phyloP scores from a whole-genome alignment of 2,113 vertebrate genomes.

The Falco punctatus region DNA sequence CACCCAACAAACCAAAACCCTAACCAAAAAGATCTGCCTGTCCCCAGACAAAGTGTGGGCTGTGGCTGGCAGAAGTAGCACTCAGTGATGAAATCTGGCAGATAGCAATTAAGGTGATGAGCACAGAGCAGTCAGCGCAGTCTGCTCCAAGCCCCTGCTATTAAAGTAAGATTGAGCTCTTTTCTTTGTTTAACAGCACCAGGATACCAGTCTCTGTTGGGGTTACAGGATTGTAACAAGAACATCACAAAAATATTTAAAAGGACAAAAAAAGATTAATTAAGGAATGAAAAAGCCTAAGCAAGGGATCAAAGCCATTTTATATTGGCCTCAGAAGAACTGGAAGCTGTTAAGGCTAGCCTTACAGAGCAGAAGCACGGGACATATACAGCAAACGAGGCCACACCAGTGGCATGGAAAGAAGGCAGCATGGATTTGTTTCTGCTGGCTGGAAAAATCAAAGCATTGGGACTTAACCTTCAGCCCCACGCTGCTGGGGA shows the following conservation, averaged over 20 bases:
- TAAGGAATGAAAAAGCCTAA: neutral
- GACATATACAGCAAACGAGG: neutral
- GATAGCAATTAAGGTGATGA: neutral
- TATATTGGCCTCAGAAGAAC: neutral
- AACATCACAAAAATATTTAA: neutral
- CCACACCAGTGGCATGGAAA: neutral
- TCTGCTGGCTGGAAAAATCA: neutral
- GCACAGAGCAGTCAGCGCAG: neutral
- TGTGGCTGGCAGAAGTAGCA: neutral
- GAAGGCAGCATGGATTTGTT: neutral
- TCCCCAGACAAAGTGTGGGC: neutral
- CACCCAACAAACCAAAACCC: neutral
- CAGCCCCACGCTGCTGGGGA: neutral
- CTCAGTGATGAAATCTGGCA: neutral
- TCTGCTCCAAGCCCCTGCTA: neutral
- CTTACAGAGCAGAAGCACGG: neutral
- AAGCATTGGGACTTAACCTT: neutral
- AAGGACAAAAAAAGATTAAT: neutral
- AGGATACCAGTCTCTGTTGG: fast-evolving
- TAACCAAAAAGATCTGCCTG: neutral
- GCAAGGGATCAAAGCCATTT: neutral
- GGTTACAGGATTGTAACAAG: neutral
- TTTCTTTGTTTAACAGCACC: neutral
- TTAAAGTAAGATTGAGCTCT: neutral
- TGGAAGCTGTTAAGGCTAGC: neutral